A percentile compares a stretch with the other conserved stretches of the same genome.
Evolutionary conservation across 2,113 vertebrate species (phyloP).

Genomic region (Urocolius indicus): DNA sequence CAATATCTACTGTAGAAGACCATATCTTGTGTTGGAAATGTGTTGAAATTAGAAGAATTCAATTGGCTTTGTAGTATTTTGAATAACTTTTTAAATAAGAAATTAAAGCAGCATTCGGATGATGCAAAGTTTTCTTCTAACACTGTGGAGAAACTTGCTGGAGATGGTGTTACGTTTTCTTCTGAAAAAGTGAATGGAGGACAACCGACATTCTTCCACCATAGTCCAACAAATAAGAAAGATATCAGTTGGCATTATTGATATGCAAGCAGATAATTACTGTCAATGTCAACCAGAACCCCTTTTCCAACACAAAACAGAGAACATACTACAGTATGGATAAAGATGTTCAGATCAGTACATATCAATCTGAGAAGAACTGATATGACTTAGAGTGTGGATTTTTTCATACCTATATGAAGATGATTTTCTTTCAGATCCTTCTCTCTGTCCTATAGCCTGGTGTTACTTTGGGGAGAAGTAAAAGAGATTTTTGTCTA

Average conservation of each 20-base stretch:
- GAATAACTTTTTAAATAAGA: background rate
- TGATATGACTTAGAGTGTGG: fast-evolving
- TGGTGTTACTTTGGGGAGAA: background rate
- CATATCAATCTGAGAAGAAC: background rate
- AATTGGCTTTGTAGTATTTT: background rate
- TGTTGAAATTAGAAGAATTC: background rate
- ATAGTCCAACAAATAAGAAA: background rate
- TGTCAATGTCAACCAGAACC: background rate
- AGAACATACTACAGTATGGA: too few species aligned
- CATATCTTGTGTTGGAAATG: background rate
- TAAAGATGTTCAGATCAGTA: too few species aligned
- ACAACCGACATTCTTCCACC: background rate
- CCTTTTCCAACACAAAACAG: background rate
- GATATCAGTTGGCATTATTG: background rate
- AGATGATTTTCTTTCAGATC: background rate
- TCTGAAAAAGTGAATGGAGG: background rate
- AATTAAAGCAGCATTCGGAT: background rate
- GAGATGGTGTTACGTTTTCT: background rate
- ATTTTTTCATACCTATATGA: background rate
- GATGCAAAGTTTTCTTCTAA: background rate
- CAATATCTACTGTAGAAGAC: background rate
- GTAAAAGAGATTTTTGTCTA: background rate
- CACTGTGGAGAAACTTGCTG: background rate
- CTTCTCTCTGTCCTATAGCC: background rate
- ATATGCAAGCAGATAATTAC: background rate